Base-by-base conservation (phyloP, 2,113 vertebrate species). In the Catagonus wagneri region DNA sequence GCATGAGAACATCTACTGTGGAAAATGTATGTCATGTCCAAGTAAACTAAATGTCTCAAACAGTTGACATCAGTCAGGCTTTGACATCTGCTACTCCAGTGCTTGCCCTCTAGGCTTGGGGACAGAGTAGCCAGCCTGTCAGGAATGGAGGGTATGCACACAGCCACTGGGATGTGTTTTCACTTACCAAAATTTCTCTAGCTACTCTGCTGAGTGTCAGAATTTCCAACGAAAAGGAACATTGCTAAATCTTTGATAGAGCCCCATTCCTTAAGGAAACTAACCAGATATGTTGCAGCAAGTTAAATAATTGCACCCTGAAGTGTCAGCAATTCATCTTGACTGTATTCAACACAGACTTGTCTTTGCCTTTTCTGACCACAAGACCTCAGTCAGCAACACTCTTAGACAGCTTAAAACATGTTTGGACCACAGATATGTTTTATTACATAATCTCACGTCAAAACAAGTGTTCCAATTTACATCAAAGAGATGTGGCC, bases 291-390 rank as follows among this genome's bases (percentile, higher is more conserved):
- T 32, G 1, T 7, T 60, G 20, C 54, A 17, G 13, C 2, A 34
- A 76, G 14, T 81, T 71, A 58, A 29, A 65, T 20, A 12, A 69
- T 34, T 85, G 93, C 7, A 52, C 1, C 17, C 3, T 71, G 1
- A 72, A 71, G 4, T 39, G 2, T 75, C 44, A 66, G 11, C 11
- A 58, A 15, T 85, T 84, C 65, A 69, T 69, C 66, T 91, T 74
- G 39, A 68, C 32, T 81, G 20, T 93, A 66, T 78, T 34, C 22
- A 63, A 13, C 22, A 17, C 71, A 54, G n/a, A 10, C 68, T 58
- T 84, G 29, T 87, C 20, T 72, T 22, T 95, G 58, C 44, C 50
- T 79, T 83, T 34, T 69, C 50, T 90, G 74, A 11, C 32, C 16
- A 13, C 0, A 3, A 56, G 4, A 19, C 8, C 32, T 66, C 32